Base-by-base conservation (phyloP, 2,797 vertebrate genomes). In the Bucorvus abyssinicus region DNA sequence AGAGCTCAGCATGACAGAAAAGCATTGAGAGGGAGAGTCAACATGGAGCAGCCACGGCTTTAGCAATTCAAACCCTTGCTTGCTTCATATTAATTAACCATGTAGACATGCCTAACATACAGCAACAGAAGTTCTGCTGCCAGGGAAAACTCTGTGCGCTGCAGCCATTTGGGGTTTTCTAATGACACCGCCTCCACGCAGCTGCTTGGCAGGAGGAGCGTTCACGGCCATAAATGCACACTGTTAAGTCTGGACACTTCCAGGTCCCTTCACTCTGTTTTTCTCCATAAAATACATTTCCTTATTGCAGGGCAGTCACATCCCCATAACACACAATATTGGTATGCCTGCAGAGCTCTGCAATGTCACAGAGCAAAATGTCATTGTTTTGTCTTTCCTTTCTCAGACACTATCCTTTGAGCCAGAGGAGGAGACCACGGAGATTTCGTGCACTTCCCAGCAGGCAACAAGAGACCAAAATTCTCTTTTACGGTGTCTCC, bases 1-100 rank as follows among this genome's bases (percentile, higher is more conserved):
- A 92, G 67, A 79, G 59, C 80, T 69, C 29, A 1, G 64, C 67
- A 17, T 76, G 84, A 63, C 75, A 91, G 68, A 91, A 95, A 92
- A 97, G 75, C 79, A 73, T 4, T 3, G 6, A 73, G 74, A 73
- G 49, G n/a, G 36, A 30, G 53, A 84, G 65, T 78, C 71, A 93
- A 70, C 0, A 0, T 47, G 49, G 23, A 93, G 45, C 42, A 83
- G 59, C 44, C 82, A 92, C 0, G 0, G 63, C 87, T 95, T 94
- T 89, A 96, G 95, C 78, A 94, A 89, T 93, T 83, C 87, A 75
- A 87, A 95, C 55, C 23, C 55, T 71, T 60, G 53, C 73, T 95
- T 93, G 89, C 92, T 92, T 92, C 93, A 94, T 78, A 59, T 84
- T 96, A 94, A 92, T 93, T 94, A 95, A 91, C 18, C 76, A 88